Conservation (phyloP, 2,113 vertebrate species). For the Chaenocephalus aceratus region DNA sequence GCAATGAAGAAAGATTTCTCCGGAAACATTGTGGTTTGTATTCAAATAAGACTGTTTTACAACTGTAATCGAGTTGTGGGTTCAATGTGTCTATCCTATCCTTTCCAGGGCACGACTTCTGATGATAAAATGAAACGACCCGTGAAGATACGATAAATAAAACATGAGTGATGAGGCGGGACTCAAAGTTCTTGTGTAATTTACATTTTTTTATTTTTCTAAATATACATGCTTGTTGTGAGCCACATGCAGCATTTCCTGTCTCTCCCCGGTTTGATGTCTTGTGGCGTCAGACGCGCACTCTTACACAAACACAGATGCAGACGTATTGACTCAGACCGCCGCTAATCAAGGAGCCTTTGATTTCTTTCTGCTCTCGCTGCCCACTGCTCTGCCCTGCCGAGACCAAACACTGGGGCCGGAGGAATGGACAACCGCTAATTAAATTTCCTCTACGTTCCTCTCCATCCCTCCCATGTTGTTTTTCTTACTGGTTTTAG, state of each 20-base stretch:
- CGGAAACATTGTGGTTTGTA: conserved; percentile 22
- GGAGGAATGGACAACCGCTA: conserved; percentile 73
- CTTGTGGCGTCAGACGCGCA: conserved; percentile 18
- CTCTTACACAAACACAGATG: conserved; percentile 37
- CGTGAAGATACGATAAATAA: not conserved
- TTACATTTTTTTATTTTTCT: conserved; percentile 12
- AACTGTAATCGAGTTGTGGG: no score
- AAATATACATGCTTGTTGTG: conserved; percentile 30
- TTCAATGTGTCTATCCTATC: not conserved
- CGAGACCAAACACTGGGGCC: conserved; percentile 55
- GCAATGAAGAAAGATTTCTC: conserved; percentile 9
- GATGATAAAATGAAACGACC: not conserved
- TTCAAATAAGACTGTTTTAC: not conserved
- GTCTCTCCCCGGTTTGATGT: conserved; percentile 26
- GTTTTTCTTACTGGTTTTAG: conserved; percentile 76
- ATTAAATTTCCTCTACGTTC: conserved; percentile 81
- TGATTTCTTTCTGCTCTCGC: conserved; percentile 43
- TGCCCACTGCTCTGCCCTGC: conserved; percentile 61
- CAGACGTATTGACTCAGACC: conserved; percentile 33
- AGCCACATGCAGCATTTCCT: conserved; percentile 57
- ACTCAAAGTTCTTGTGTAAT: not conserved
- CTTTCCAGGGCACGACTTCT: not conserved
- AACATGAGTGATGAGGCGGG: conserved; percentile 4
- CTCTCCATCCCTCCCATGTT: conserved; percentile 68
- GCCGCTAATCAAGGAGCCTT: conserved; percentile 59